Conservation (phyloP, 1,140 invertebrate species). For the Ptiloglossa arizonensis region DNA sequence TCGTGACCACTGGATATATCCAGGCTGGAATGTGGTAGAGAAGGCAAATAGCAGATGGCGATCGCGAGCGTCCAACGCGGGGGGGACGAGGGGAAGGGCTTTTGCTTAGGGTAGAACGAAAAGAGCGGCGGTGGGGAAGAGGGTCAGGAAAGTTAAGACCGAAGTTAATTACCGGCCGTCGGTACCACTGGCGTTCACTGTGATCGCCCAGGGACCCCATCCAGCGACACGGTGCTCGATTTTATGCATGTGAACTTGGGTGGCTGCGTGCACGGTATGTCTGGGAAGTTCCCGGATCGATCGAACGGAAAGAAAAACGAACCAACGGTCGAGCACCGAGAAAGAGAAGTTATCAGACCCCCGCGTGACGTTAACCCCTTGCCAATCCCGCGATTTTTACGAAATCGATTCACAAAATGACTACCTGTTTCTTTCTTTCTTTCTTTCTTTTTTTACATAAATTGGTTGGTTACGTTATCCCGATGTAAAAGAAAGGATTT, state of each 20-base stretch:
- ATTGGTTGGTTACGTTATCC: too few relatives aligned
- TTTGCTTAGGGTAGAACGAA: slow-evolving; percentile 24
- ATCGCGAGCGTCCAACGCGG: slow-evolving; percentile 27
- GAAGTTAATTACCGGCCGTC: slow-evolving; percentile 49
- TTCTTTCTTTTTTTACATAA: too few relatives aligned
- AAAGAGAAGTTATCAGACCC: too few relatives aligned
- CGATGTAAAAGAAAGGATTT: too few relatives aligned
- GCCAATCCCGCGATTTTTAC: too few relatives aligned
- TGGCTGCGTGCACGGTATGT: not conserved
- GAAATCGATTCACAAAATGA: too few relatives aligned
- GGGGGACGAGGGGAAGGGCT: not conserved
- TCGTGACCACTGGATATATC: slow-evolving; percentile 57
- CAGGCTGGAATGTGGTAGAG: slow-evolving; percentile 50
- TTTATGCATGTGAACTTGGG: slow-evolving; percentile 19
- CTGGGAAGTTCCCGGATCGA: too few relatives aligned
- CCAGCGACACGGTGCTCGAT: not conserved
- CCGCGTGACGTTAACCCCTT: too few relatives aligned
- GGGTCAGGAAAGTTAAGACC: slow-evolving; percentile 41
- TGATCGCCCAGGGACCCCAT: not conserved
- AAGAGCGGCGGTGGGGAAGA: not conserved
- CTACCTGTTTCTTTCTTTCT: too few relatives aligned
- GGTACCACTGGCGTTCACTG: slow-evolving; percentile 29
- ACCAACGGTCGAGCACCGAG: too few relatives aligned
- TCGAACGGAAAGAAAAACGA: too few relatives aligned
- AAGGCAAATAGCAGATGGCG: slow-evolving; percentile 56